Percentiles rank a stretch among this genome's conserved stretches.
Evolutionary conservation across 92 coral and sea anemone genomes (phyloP).

Genomic region (Heliopora coerulea): DNA sequence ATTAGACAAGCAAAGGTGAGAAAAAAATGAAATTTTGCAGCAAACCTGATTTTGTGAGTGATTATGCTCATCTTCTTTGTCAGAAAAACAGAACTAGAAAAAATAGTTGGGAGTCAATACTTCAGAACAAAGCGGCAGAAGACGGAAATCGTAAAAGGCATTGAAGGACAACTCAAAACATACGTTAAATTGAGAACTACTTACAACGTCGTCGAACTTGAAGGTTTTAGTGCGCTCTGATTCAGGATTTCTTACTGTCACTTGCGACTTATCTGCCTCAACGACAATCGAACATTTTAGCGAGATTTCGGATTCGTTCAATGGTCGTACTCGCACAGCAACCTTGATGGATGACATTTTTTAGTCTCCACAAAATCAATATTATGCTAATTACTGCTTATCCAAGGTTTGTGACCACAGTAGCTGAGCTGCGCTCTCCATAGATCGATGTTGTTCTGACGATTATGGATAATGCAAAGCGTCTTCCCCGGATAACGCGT

Average conservation of each 20-base stretch:
- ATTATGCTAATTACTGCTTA: conserved; percentile 25
- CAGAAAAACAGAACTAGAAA: conserved; percentile 48
- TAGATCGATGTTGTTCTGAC: neutral
- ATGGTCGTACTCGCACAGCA: conserved; percentile 79
- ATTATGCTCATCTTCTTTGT: conserved; percentile 21
- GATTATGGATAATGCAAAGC: neutral
- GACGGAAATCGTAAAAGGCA: conserved; percentile 3
- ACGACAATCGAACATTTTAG: conserved; percentile 66
- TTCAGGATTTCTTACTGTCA: conserved; percentile 75
- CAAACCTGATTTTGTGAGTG: conserved; percentile 53
- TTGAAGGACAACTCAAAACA: neutral
- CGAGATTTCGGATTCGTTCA: conserved; percentile 66
- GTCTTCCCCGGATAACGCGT: neutral
- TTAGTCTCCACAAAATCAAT: conserved; percentile 24
- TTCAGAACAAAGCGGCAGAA: neutral
- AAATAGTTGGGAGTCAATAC: conserved; percentile 8
- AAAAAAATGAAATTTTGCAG: neutral
- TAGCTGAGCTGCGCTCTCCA: conserved; percentile 8
- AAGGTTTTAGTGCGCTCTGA: conserved; percentile 69
- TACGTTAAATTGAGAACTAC: conserved; percentile 3
- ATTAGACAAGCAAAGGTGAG: conserved; percentile 17
- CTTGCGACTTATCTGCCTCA: conserved; percentile 61
- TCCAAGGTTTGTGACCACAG: conserved; percentile 5
- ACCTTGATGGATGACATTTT: conserved; percentile 60
- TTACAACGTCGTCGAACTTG: conserved; percentile 83